These are phyloP conservation scores for Phaetusa simplex DNA, from an alignment of 2,113 vertebrate species.

Conservation along the genomic window DNA sequence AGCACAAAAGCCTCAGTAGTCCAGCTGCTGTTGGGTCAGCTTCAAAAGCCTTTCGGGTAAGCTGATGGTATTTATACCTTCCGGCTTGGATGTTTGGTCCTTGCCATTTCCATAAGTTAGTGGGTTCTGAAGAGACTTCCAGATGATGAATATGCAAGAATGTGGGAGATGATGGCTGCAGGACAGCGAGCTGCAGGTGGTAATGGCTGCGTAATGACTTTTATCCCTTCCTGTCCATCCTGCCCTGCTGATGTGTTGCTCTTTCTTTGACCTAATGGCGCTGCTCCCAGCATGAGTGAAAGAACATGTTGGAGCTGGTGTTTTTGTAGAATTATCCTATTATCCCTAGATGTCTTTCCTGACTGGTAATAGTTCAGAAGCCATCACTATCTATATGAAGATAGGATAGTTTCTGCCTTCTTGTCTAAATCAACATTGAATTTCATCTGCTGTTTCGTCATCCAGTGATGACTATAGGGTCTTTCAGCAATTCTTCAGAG, in stretches of 20 bases:
- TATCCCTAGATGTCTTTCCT: neutral
- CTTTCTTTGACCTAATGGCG: neutral
- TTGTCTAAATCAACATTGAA: neutral
- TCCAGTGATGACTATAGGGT: neutral
- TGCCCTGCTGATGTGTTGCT: neutral
- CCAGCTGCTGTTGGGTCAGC: neutral
- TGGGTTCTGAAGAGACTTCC: neutral
- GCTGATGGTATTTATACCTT: neutral
- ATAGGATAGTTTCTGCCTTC: neutral
- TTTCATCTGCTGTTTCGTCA: neutral
- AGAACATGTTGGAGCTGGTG: neutral
- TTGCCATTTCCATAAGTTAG: neutral
- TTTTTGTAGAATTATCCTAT: neutral
- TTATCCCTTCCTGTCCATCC: neutral
- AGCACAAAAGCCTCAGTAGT: neutral
- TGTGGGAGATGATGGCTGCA: neutral
- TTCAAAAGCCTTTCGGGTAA: neutral
- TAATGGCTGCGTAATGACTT: neutral
- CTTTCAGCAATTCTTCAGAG: neutral
- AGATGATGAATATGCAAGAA: neutral
- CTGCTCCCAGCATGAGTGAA: neutral
- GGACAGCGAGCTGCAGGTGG: neutral
- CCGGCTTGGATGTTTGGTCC: neutral
- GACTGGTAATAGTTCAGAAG: neutral
- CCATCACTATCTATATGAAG: neutral